phyloP scores from a whole-genome alignment of 1,140 invertebrate genomes.

The Drosophila santomea region DNA sequence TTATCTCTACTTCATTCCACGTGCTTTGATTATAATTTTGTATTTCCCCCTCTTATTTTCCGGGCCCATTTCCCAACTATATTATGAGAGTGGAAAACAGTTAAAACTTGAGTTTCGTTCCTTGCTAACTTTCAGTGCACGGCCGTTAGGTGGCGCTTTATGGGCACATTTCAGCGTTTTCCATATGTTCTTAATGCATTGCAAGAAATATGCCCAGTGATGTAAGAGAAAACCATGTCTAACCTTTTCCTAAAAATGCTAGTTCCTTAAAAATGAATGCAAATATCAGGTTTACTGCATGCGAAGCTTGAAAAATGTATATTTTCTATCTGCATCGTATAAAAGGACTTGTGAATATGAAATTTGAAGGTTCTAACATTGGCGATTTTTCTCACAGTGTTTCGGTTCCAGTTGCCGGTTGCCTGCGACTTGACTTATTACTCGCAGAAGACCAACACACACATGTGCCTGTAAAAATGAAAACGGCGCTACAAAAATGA shows the following conservation, averaged over 20 bases:
- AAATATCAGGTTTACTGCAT: not conserved
- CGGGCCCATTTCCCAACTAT: slow-evolving; percentile 20
- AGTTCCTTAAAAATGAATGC: not conserved
- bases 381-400: slow-evolving; percentile 9
- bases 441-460: slow-evolving; percentile 19
- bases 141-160: slow-evolving; percentile 74
- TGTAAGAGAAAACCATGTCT: too few relatives aligned
- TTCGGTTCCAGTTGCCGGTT: slow-evolving; percentile 7
- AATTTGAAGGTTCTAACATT: not conserved
- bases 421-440: slow-evolving; percentile 30
- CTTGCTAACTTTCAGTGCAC: slow-evolving; percentile 65
- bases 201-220: too few relatives aligned
- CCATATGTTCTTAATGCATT: slow-evolving; percentile 33
- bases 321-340: not conserved
- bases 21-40: slow-evolving; percentile 32
- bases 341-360: too few relatives aligned
- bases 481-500: slow-evolving; percentile 78
- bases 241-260: too few relatives aligned
- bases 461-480: slow-evolving; percentile 68
- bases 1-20: slow-evolving; percentile 10
- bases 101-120: slow-evolving; percentile 24
- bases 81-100: slow-evolving; percentile 20
- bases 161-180: slow-evolving; percentile 55
- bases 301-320: not conserved
- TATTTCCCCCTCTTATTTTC: slow-evolving; percentile 24